A percentile compares a stretch with the other conserved stretches of the same genome.
These are phyloP conservation scores for Caerostris extrusa DNA, from an alignment of 1,140 invertebrate species.

Conservation along the genomic window DNA sequence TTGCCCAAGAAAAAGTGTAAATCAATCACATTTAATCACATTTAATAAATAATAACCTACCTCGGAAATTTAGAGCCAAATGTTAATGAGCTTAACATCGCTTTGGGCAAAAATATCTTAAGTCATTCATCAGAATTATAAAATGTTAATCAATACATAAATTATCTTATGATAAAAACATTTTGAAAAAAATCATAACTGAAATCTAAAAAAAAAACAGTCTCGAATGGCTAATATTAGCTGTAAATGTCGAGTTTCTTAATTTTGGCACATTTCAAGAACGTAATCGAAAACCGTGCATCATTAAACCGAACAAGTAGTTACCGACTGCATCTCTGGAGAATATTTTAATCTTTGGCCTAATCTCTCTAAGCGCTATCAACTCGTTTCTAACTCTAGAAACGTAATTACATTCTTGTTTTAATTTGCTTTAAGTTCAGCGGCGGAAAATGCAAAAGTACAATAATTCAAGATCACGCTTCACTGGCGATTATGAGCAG, in stretches of 20 bases:
- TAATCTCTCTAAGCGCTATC: neutral
- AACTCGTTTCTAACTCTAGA: conserved; percentile 4
- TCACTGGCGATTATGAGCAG: conserved; percentile 8
- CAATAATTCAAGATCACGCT: conserved; percentile 29
- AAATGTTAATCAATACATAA: neutral
- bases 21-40: too few species aligned
- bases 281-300: neutral
- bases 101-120: too few species aligned
- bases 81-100: too few species aligned
- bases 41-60: too few species aligned
- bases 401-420: conserved; percentile 46
- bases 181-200: too few species aligned
- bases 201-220: neutral
- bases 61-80: too few species aligned
- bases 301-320: conserved; percentile 12
- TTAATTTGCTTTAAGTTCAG: conserved; percentile 37
- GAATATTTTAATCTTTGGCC: conserved; percentile 17
- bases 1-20: too few species aligned
- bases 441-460: conserved; percentile 11
- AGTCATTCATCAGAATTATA: too few species aligned
- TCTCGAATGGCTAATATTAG: neutral
- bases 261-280: neutral
- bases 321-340: neutral
- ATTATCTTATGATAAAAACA: neutral
- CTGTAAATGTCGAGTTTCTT: neutral